Evolutionary conservation across 2,888 invertebrate species (phyloP).

Genomic region (Hirtodrosophila alboralis): DNA sequence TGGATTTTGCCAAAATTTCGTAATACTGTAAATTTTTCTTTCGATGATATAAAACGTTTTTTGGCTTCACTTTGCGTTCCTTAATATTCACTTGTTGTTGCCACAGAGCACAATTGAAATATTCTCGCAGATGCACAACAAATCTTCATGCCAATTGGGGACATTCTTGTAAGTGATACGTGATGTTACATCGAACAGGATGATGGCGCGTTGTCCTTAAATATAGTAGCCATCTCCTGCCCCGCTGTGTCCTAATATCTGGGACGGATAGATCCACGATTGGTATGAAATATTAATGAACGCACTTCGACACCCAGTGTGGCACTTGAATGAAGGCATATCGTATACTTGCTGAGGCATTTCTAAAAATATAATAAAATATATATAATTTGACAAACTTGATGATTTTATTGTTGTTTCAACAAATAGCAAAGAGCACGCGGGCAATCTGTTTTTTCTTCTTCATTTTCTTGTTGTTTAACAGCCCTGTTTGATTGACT

Average conservation of each 20-base stretch:
- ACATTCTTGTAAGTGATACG: slow-evolving; percentile 99
- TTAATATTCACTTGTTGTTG: slow-evolving; percentile 99
- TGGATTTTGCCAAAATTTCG: slow-evolving; percentile 99
- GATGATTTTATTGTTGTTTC: no score
- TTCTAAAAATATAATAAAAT: no score
- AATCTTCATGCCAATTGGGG: slow-evolving; percentile 99
- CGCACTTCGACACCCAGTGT: slow-evolving; percentile 99
- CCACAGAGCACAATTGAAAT: slow-evolving; percentile 99
- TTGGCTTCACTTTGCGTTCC: slow-evolving; percentile 99
- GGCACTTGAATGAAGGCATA: slow-evolving; percentile 98
- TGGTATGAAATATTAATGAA: slow-evolving; percentile 98
- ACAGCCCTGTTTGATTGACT: no score
- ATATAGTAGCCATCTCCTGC: slow-evolving; percentile 99
- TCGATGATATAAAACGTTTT: slow-evolving; percentile 99
- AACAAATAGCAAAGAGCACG: no score
- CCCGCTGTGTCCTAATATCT: slow-evolving; percentile 99
- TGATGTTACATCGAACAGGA: slow-evolving; percentile 99
- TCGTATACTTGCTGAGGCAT: slow-evolving; percentile 90
- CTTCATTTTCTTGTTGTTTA: no score
- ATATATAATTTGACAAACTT: no score
- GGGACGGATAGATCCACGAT: slow-evolving; percentile 97
- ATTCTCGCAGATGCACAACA: slow-evolving; percentile 99
- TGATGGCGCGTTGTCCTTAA: slow-evolving; percentile 98
- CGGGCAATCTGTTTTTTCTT: no score
- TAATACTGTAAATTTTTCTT: slow-evolving; percentile 99